Evolutionary conservation across 2,888 invertebrate genomes (phyloP), one percentile per base, ranked within the genome.

Genomic region (Rhorus exstirpatorius): DNA sequence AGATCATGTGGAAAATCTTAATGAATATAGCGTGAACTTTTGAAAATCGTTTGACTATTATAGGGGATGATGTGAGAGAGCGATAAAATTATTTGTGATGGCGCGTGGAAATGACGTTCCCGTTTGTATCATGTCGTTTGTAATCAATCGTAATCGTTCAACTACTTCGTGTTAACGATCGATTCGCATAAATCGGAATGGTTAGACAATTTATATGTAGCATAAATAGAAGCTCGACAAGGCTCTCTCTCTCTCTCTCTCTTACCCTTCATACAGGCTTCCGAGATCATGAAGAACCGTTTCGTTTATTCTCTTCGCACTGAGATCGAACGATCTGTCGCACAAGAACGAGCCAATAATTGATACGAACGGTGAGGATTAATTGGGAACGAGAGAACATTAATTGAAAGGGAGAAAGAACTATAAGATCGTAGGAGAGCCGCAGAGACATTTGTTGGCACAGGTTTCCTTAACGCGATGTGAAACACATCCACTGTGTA

Each of bases 381-480:
- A 91, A 90, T 91, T 90, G 89, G 88, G 88, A 88, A 89, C 87
- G 88, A 88, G 87, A 87, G 87, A 86, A 87, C 89, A 90, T 91
- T 90, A 90, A 91, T 90, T 89, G 89, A 89, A 88, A 89, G 87
- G 83, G 84, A 85, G 86, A 83, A 87, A 87, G 87, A 87, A 86
- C 82, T 83, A 84, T 83, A n/a, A n/a, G 55, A 24, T 38, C 14
- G 70, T 46, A 12, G 72, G 44, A 81, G 31, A 60, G 76, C 63
- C 67, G 77, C 60, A n/a, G 44, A 49, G 38, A 49, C 31, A 74
- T 41, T 65, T 58, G 75, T 49, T 53, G 83, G 78, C 71, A 71
- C 88, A 88, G 86, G 89, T 88, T 88, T 88, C 87, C 88, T 88
- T 89, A 87, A 87, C 14, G 21, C 0, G 24, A 46, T 26, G 26